Percentiles rank a stretch among this genome's conserved stretches.
Conservation (phyloP, 2,113 vertebrate genomes). For the Seriola quinqueradiata region DNA sequence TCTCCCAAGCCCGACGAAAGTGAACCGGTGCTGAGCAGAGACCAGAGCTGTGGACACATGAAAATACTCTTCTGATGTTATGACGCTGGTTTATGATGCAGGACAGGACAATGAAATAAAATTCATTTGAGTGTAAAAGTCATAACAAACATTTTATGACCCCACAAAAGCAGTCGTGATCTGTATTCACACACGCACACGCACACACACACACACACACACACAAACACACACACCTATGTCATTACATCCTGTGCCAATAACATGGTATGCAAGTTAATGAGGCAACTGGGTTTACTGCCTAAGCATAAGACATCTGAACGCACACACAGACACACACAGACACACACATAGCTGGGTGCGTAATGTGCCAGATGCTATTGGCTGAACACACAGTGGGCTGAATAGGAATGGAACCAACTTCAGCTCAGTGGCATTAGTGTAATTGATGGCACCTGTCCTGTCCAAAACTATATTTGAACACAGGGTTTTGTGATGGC, state of each 20-base stretch:
- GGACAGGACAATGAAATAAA: constrained; percentile 54
- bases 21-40: constrained; percentile 6
- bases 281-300: constrained; percentile 63
- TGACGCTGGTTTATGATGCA: constrained; percentile 45
- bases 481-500: constrained; percentile 45
- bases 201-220: constrained; percentile 35
- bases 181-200: constrained; percentile 45
- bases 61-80: constrained; percentile 32
- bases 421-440: constrained; percentile 55
- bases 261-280: constrained; percentile 60
- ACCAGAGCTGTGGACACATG: constrained; percentile 14
- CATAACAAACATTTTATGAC: constrained; percentile 59
- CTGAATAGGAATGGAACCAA: constrained; percentile 55
- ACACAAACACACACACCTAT: constrained; percentile 39
- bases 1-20: not conserved
- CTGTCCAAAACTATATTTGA: constrained; percentile 66
- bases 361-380: constrained; percentile 67
- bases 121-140: constrained; percentile 60
- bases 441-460: constrained; percentile 62
- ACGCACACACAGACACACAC: constrained; percentile 16
- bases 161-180: constrained; percentile 44
- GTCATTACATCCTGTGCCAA: constrained; percentile 42
- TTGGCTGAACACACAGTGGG: constrained; percentile 58
- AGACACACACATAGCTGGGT: constrained; percentile 55
- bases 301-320: constrained; percentile 37